phyloP scores from a whole-genome alignment of 2,888 invertebrate species.

The Rhopalosiphum nymphaeae region DNA sequence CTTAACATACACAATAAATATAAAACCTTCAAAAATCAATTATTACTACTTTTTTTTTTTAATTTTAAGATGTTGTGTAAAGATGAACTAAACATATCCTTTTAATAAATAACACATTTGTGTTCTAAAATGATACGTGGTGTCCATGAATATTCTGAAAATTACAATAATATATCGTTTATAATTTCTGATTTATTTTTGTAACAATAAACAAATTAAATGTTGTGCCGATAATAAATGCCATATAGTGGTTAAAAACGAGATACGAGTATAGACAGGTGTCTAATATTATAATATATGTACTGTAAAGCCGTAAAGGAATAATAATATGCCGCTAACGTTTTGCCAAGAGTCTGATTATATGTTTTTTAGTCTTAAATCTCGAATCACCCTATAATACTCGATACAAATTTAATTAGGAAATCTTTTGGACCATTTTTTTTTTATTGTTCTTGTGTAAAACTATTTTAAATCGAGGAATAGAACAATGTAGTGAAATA shows the following conservation, averaged over 20 bases:
- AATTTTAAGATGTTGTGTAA: not conserved
- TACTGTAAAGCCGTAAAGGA: too few relatives aligned
- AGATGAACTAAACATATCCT: not conserved
- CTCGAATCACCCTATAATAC: not conserved
- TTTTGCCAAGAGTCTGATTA: not conserved
- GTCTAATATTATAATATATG: not conserved
- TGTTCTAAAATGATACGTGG: not conserved
- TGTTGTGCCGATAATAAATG: not conserved
- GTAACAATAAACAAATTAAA: not conserved
- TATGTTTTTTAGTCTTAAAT: not conserved
- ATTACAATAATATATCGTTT: too few relatives aligned
- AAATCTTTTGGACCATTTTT: not conserved
- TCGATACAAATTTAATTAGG: not conserved
- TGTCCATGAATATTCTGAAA: not conserved
- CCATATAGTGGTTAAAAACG: not conserved
- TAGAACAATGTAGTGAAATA: not conserved
- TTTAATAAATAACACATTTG: not conserved
- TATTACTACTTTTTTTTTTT: not conserved
- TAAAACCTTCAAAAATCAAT: slow-evolving; percentile 38
- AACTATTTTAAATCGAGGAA: not conserved
- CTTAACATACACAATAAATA: slow-evolving; percentile 7
- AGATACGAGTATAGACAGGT: not conserved
- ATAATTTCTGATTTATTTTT: not conserved
- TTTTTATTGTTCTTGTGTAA: not conserved
- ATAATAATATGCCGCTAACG: not conserved